phyloP scores from a whole-genome alignment of 2,888 invertebrate species.

The Caenorhabditis uteleia region DNA sequence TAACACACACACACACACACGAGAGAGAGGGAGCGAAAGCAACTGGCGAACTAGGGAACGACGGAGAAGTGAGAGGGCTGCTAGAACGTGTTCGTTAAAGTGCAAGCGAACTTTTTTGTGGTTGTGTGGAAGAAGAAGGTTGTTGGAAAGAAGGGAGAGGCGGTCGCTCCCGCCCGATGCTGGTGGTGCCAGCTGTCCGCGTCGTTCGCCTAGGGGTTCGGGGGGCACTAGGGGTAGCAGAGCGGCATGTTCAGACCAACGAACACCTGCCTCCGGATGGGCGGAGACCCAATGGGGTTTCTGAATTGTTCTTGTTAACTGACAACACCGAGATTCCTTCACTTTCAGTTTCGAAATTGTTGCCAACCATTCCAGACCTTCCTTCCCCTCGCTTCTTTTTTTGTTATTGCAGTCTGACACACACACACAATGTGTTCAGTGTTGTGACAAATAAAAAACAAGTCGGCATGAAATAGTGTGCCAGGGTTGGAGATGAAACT shows the following conservation, averaged over 20 bases:
- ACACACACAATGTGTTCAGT: too few relatives aligned
- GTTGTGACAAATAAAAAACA: too few relatives aligned
- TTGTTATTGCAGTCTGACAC: too few relatives aligned
- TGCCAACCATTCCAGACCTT: not conserved
- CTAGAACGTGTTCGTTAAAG: conserved; percentile 33
- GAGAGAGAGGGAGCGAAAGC: not conserved
- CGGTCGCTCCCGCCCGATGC: conserved; percentile 2
- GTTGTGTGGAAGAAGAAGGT: too few relatives aligned
- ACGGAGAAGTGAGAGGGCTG: conserved; percentile 11
- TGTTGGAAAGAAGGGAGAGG: too few relatives aligned
- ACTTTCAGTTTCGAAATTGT: not conserved
- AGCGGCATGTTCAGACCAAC: conserved; percentile 7
- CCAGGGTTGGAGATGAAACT: too few relatives aligned
- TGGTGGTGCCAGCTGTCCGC: conserved; percentile 33
- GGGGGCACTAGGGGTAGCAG: conserved; percentile 5
- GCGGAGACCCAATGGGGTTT: not conserved
- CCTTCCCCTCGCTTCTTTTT: too few relatives aligned
- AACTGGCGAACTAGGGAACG: conserved; percentile 5
- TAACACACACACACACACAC: conserved; percentile 14
- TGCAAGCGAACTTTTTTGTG: conserved; percentile 29
- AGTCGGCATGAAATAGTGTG: too few relatives aligned
- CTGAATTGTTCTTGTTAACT: too few relatives aligned
- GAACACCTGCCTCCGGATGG: conserved; percentile 15
- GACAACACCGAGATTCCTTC: too few relatives aligned
- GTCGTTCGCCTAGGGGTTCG: conserved; percentile 20